A percentile compares a stretch with the other conserved stretches of the same genome.
Conservation (phyloP, 2,113 vertebrate genomes). For the Dicerorhinus sumatrensis region DNA sequence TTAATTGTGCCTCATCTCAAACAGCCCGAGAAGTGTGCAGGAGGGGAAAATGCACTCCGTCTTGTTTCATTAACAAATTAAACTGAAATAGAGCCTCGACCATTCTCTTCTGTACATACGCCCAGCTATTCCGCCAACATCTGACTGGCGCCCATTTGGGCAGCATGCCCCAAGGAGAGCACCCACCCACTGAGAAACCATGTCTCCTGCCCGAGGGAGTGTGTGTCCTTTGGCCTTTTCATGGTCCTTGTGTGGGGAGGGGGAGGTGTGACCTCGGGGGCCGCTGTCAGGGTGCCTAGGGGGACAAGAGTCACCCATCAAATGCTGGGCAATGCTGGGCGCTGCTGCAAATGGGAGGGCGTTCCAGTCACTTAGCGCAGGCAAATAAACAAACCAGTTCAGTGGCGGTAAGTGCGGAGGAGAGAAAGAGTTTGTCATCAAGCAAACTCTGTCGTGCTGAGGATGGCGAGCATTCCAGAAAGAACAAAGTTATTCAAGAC, state of each 20-base stretch:
- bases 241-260: fast-evolving
- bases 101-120: conserved; percentile 74
- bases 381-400: conserved; percentile 39
- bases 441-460: conserved; percentile 84
- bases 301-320: neutral
- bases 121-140: neutral
- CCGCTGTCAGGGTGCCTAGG: neutral
- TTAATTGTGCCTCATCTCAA: conserved; percentile 90
- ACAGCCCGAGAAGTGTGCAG: conserved; percentile 85
- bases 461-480: conserved; percentile 86
- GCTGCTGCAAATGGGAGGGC: neutral
- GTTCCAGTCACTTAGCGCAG: conserved; percentile 41
- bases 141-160: neutral
- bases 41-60: conserved; percentile 83
- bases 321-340: neutral
- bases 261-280: neutral
- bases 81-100: conserved; percentile 83
- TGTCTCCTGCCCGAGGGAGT: neutral
- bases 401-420: neutral
- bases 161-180: neutral
- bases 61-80: conserved; percentile 91
- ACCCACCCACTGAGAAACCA: neutral
- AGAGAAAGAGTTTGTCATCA: conserved; percentile 81
- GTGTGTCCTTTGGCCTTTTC: neutral
- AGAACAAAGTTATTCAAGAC: conserved; percentile 88